phyloP scores from a whole-genome alignment of 2,797 vertebrate species.

The Danio albolineatus region DNA sequence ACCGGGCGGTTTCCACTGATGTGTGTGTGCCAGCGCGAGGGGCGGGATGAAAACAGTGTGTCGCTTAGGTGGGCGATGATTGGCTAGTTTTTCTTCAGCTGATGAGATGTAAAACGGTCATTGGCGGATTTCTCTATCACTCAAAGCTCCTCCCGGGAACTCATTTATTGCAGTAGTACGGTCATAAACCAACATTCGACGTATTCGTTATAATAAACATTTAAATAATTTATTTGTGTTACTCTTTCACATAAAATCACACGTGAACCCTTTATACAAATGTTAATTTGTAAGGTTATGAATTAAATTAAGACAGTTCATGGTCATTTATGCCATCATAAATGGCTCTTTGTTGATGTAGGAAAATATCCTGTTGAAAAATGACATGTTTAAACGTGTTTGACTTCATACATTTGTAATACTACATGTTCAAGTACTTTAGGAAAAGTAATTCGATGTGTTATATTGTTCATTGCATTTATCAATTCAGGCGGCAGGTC shows the following conservation, averaged over 20 bases:
- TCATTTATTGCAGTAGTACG: not conserved
- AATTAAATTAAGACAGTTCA: not conserved
- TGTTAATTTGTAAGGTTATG: conserved; percentile 2
- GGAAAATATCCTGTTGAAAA: not conserved
- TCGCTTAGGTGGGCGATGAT: conserved; percentile 49
- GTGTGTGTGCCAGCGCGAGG: not conserved
- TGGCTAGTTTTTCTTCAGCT: conserved; percentile 49
- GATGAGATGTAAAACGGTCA: conserved; percentile 60
- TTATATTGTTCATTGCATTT: not conserved
- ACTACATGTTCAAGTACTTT: conserved; percentile 18
- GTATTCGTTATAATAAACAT: not conserved
- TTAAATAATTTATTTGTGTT: conserved; percentile 30
- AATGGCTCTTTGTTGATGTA: not conserved
- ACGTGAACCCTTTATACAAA: not conserved
- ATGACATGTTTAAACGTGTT: not conserved
- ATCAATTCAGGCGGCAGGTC: conserved; percentile 10
- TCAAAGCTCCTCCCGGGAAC: conserved; percentile 35
- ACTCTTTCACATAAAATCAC: not conserved
- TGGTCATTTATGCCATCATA: not conserved
- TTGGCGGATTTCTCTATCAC: conserved; percentile 55
- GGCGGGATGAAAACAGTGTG: conserved; percentile 57
- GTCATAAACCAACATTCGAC: not conserved
- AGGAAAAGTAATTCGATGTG: not conserved
- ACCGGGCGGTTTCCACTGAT: conserved; percentile 7
- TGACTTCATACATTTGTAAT: not conserved